A percentile compares a stretch with the other conserved stretches of the same genome.
These are phyloP conservation scores for Bostrychus sinensis DNA, from an alignment of 2,113 vertebrate species.

Conservation along the genomic window DNA sequence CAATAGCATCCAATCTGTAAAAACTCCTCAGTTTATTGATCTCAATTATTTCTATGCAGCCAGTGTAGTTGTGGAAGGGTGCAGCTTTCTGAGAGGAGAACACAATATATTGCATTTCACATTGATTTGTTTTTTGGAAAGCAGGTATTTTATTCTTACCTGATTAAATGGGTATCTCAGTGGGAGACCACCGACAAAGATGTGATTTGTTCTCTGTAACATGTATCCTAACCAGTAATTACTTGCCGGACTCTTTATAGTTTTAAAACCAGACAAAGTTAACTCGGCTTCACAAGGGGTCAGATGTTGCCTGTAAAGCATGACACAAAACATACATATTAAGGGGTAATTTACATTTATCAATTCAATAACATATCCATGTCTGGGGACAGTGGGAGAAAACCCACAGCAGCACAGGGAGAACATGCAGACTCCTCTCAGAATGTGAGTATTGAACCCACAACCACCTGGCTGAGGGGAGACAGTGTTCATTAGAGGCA, in stretches of 20 bases:
- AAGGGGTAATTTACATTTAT: not conserved
- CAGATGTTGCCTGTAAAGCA: conserved; percentile 77
- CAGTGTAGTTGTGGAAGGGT: conserved; percentile 84
- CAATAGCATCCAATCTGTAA: conserved; percentile 72
- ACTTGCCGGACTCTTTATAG: conserved; percentile 56
- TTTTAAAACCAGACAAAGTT: conserved; percentile 61
- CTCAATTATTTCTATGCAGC: conserved; percentile 84
- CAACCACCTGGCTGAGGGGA: no score
- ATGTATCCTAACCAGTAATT: conserved; percentile 64
- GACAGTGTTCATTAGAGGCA: no score
- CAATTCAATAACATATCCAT: no score
- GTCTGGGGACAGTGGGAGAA: no score
- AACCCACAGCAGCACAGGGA: no score
- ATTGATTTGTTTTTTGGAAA: conserved; percentile 8
- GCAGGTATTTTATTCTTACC: conserved; percentile 58
- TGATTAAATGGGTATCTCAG: conserved; percentile 59
- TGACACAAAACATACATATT: not conserved
- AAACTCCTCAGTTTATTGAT: conserved; percentile 83
- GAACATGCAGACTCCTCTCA: no score
- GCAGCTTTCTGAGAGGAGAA: conserved; percentile 71
- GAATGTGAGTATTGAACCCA: no score
- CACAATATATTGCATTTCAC: conserved; percentile 17
- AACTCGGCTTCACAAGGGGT: conserved; percentile 82
- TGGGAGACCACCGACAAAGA: conserved; percentile 84
- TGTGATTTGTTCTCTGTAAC: conserved; percentile 64